phyloP scores from a whole-genome alignment of 2,113 vertebrate species.

The Calonectris borealis region DNA sequence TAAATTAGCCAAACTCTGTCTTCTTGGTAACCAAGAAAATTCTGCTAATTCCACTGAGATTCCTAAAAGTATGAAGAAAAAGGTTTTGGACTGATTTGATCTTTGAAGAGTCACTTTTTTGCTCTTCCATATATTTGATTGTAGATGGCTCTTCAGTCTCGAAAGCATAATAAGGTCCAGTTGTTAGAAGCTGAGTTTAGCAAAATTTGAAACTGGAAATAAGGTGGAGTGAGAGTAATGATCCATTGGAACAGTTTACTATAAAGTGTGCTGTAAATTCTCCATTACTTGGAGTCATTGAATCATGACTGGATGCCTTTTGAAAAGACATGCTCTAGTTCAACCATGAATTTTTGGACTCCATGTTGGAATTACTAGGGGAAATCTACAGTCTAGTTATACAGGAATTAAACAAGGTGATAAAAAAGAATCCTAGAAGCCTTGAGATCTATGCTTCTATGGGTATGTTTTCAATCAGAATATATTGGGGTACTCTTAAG shows the following conservation, averaged over 20 bases:
- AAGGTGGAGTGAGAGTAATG: background rate
- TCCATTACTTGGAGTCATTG: background rate
- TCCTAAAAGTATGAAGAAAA: background rate
- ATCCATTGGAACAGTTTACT: background rate
- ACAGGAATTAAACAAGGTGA: background rate
- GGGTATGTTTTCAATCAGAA: background rate
- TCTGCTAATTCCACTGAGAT: background rate
- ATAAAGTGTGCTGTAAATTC: background rate
- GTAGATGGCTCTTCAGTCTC: background rate
- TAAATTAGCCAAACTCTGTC: background rate
- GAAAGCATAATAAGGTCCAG: background rate
- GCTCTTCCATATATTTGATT: background rate
- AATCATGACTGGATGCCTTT: background rate
- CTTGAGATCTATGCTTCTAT: background rate
- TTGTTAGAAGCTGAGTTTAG: background rate
- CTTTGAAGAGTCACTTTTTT: background rate
- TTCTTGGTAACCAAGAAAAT: background rate
- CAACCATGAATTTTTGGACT: background rate
- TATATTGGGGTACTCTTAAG: background rate
- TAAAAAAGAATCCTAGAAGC: background rate
- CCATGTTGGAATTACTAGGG: background rate
- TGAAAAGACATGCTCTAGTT: background rate
- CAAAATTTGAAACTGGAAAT: conserved; percentile 11
- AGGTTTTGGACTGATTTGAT: background rate
- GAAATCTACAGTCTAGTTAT: background rate